Evolutionary conservation across 2,797 vertebrate species (phyloP).

Genomic region (Limnodromus scolopaceus): DNA sequence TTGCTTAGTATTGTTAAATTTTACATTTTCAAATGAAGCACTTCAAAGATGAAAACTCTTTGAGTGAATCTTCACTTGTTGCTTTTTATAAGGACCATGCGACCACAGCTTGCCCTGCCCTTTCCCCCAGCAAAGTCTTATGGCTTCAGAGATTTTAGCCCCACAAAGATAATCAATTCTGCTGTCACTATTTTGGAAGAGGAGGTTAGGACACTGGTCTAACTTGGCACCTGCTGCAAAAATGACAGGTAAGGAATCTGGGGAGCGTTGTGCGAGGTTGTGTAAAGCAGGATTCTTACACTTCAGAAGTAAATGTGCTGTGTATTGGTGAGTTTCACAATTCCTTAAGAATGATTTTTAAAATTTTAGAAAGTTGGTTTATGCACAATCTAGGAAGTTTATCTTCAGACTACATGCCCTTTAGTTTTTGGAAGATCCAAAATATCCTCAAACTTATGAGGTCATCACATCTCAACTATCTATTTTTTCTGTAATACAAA

Average conservation of each 20-base stretch:
- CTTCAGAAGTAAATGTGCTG: not conserved
- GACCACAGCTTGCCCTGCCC: conserved; percentile 28
- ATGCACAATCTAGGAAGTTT: not conserved
- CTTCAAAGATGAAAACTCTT: not conserved
- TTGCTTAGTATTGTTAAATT: not conserved
- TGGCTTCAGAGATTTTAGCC: conserved; percentile 58
- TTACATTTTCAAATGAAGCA: not conserved
- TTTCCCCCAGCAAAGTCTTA: conserved; percentile 33
- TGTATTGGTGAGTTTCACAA: not conserved
- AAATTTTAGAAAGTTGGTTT: not conserved
- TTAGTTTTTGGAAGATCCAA: not conserved
- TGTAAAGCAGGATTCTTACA: not conserved
- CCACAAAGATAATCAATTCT: conserved; percentile 59
- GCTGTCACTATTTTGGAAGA: conserved; percentile 61
- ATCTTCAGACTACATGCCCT: not conserved
- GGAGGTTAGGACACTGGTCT: conserved; percentile 53
- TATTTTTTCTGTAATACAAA: not conserved
- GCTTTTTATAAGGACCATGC: not conserved
- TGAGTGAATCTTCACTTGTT: conserved; percentile 3
- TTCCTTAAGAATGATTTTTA: not conserved
- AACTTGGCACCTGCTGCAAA: conserved; percentile 56
- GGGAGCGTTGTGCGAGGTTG: not conserved
- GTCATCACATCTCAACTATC: not conserved
- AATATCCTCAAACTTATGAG: not conserved
- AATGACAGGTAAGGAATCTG: conserved; percentile 67